Evolutionary conservation across 2,888 invertebrate species (phyloP), one percentile per base, ranked within the genome.

Genomic region (Melinaea marsaeus): DNA sequence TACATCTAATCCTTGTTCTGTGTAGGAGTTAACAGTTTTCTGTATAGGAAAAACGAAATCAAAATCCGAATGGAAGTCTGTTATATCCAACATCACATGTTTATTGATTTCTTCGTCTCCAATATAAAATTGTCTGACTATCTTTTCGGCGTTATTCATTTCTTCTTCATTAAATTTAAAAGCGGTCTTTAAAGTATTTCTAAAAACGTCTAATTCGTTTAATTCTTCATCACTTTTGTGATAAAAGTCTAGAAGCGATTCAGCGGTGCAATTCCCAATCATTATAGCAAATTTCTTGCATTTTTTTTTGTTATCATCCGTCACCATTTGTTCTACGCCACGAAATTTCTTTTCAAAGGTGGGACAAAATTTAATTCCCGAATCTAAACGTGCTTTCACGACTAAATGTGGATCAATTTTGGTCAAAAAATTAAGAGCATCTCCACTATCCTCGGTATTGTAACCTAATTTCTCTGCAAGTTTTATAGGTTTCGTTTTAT

Each of bases 281-380:
- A 85, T 63, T 37, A 83, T 65, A 22, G 70, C 70, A 37, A 37
- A 6, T 37, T 37, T 37, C 37, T 37, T 37, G 37, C 7, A 6
- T 2, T 6, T 7, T 4, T 35, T 35, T 35, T 35, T 35, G 6
- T 35, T 35, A 35, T 35, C 37, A 3, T 37, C 37, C 4, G 74
- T 68, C 46, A 85, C 64, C 56, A 85, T 77, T 0, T 72, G 66
- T 54, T 80, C 78, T 0, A 79, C 72, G 33, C 67, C 72, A 3
- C 79, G 72, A 60, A 80, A 79, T 54, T 72, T 58, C 35, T 71
- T 72, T 74, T 84, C 84, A 32, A 83, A 70, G 60, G 81, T 81
- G 3, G 80, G 77, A 42, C 55, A 55, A 56, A 75, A 76, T 2
- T 1, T 0, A 4, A 79, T 46, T 22, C 61, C 55, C 47, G 77